These are phyloP conservation scores for Chrysemys picta DNA, from an alignment of 2,113 vertebrate species.

Conservation along the genomic window DNA sequence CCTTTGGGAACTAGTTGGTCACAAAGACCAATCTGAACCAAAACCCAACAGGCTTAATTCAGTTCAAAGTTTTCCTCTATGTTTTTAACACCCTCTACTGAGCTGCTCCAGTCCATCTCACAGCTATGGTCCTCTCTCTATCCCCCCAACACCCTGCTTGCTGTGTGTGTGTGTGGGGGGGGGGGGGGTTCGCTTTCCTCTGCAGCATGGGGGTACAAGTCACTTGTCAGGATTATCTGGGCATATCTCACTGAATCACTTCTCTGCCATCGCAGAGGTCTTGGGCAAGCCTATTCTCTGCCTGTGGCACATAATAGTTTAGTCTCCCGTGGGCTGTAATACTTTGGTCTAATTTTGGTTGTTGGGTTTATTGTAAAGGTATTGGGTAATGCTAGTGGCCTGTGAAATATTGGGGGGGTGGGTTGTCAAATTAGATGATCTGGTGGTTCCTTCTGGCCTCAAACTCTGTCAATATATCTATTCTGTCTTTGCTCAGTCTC, in stretches of 20 bases:
- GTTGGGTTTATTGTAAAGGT: neutral
- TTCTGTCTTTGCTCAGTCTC: neutral
- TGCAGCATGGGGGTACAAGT: neutral
- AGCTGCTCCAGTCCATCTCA: neutral
- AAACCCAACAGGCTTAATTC: neutral
- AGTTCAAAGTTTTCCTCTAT: neutral
- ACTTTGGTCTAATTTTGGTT: too few species aligned
- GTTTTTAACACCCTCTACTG: neutral
- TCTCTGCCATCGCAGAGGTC: neutral
- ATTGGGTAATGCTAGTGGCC: neutral
- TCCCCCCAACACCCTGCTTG: neutral
- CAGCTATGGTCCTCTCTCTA: neutral
- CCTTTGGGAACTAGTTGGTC: neutral
- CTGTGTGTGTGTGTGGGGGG: fast-evolving
- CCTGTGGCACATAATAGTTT: neutral
- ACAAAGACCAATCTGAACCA: neutral
- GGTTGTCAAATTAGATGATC: neutral
- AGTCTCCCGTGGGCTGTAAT: neutral
- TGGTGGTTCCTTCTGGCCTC: neutral
- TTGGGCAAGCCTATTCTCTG: neutral
- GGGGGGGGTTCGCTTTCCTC: neutral
- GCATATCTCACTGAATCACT: neutral
- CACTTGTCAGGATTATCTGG: neutral
- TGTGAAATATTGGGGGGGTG: neutral
- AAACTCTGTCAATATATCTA: neutral